A percentile compares a stretch with the other conserved stretches of the same genome.
phyloP scores from a whole-genome alignment of 2,113 vertebrate species.

The Datnioides undecimradiatus region DNA sequence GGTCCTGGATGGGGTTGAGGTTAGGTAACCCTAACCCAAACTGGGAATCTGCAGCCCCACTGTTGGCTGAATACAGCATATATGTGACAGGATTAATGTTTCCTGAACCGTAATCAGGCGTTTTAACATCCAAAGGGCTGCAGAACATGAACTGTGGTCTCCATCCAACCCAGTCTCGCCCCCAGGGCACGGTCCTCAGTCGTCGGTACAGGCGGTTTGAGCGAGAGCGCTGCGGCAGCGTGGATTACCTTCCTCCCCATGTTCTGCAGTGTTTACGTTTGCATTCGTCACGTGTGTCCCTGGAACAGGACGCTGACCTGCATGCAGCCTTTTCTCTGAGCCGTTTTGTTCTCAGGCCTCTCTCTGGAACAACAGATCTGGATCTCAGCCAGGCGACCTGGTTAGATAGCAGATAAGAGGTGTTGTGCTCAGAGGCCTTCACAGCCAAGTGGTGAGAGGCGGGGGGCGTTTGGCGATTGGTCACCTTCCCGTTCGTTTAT shows the following conservation, averaged over 20 bases:
- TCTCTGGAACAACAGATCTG: conserved; percentile 16
- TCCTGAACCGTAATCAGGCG: not conserved
- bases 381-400: not conserved
- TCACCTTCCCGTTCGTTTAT: not conserved
- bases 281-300: not conserved
- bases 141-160: not conserved
- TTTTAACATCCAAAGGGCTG: not conserved
- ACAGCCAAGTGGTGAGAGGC: too few relatives aligned
- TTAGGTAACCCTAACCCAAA: too few relatives aligned
- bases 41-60: too few relatives aligned
- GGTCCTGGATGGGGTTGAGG: not conserved
- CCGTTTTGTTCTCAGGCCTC: conserved; percentile 6
- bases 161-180: too few relatives aligned
- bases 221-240: too few relatives aligned
- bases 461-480: not conserved
- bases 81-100: too few relatives aligned
- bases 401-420: conserved; percentile 17
- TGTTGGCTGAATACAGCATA: too few relatives aligned
- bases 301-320: conserved; percentile 22
- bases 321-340: conserved; percentile 1
- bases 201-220: too few relatives aligned
- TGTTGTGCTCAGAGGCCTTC: not conserved
- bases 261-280: not conserved
- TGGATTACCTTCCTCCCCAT: not conserved
- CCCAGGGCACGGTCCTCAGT: too few relatives aligned